Conservation (phyloP, 2,797 vertebrate species). For the Muscicapa comitata region DNA sequence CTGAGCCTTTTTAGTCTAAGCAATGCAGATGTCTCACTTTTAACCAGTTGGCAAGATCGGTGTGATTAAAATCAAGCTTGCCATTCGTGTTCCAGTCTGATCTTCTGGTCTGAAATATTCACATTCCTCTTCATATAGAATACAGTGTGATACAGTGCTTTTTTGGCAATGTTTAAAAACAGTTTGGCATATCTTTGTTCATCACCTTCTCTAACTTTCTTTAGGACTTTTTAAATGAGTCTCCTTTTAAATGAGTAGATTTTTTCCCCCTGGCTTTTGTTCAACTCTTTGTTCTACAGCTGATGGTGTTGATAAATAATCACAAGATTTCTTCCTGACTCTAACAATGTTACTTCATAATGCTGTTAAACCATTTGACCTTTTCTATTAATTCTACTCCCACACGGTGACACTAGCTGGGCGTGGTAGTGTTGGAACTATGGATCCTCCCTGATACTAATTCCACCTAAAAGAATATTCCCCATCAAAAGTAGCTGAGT, state of each 20-base stretch:
- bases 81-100: neutral
- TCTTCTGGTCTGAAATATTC: neutral
- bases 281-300: neutral
- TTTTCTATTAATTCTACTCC: neutral
- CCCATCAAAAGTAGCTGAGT: neutral
- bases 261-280: neutral
- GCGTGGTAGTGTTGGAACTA: neutral
- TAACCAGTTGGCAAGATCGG: neutral
- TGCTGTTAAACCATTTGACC: neutral
- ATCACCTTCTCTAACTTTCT: neutral
- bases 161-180: neutral
- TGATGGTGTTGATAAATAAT: slow-evolving; percentile 44
- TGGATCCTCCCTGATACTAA: neutral
- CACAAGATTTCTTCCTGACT: neutral
- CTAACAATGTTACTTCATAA: neutral
- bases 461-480: neutral
- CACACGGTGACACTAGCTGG: neutral
- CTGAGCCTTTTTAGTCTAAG: neutral
- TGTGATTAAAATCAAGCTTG: neutral
- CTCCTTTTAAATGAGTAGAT: neutral
- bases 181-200: neutral
- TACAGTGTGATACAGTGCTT: neutral
- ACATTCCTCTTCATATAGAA: neutral
- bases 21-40: neutral
- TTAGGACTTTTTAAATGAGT: neutral